Conservation (phyloP, 2,797 vertebrate genomes). For the Sphenopsis melanotis region DNA sequence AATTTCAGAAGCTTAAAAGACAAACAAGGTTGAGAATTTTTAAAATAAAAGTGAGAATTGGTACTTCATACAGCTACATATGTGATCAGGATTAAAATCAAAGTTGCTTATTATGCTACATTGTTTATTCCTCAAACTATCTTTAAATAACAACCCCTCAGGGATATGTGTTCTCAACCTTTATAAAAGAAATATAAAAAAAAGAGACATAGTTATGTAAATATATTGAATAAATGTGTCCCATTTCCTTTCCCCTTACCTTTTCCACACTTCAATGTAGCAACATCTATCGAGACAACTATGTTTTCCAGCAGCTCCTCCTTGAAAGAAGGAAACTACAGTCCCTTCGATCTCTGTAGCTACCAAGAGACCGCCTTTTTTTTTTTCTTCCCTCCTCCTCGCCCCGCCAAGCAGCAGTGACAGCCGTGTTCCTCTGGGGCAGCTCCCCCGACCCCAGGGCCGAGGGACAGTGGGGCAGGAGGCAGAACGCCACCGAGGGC, state of each 20-base stretch:
- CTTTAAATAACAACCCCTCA: neutral
- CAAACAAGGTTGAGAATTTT: neutral
- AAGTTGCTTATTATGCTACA: neutral
- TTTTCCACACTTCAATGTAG: neutral
- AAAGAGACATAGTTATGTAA: neutral
- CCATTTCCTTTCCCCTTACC: neutral
- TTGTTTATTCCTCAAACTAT: neutral
- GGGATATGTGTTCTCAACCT: neutral
- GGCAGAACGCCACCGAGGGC: fast-evolving
- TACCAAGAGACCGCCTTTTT: neutral
- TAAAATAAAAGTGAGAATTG: neutral
- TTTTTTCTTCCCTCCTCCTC: neutral
- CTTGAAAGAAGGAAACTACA: constrained; percentile 12
- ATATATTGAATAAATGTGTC: neutral
- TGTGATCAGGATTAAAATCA: neutral
- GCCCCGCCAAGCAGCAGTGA: neutral
- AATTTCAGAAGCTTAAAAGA: neutral
- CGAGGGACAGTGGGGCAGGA: neutral
- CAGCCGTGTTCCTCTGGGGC: neutral
- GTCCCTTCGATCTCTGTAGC: neutral
- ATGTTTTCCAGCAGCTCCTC: neutral
- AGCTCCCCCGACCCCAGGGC: neutral
- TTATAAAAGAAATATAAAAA: neutral
- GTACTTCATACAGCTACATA: neutral
- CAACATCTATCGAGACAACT: neutral